Conservation (phyloP, 2,113 vertebrate species). For the Prionailurus viverrinus region DNA sequence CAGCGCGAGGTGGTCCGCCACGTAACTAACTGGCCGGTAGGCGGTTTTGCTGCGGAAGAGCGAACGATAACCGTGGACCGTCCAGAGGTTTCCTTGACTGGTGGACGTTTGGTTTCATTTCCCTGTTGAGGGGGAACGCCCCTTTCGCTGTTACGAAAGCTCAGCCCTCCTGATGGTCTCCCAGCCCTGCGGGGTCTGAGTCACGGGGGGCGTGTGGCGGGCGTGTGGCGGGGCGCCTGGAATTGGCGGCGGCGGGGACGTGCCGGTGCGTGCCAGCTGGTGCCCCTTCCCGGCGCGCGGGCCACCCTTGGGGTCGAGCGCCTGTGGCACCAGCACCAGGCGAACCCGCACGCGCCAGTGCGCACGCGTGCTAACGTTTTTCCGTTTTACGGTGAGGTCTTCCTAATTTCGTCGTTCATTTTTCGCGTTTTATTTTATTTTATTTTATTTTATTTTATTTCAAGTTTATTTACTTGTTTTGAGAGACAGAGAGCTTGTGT, state of each 20-base stretch:
- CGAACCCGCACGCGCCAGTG: fast-evolving
- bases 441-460: not conserved
- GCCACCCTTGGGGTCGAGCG: no score
- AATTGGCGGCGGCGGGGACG: no score
- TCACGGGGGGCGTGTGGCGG: no score
- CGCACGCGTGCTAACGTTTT: no score
- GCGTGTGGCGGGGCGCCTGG: no score
- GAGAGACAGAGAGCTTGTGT: no score
- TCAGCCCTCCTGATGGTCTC: not conserved
- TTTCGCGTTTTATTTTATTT: not conserved
- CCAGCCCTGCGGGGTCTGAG: not conserved
- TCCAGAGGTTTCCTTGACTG: not conserved
- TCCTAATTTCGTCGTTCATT: not conserved
- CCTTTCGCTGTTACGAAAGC: not conserved
- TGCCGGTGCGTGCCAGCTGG: no score
- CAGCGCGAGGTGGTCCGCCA: no score
- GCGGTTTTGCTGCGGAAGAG: not conserved
- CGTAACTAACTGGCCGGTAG: fast-evolving
- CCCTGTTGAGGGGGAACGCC: not conserved
- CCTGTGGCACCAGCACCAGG: not conserved
- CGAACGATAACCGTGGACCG: fast-evolving
- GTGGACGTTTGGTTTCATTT: not conserved
- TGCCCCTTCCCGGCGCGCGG: no score
- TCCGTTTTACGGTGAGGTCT: not conserved
- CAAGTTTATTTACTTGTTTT: no score